Percentiles rank a stretch among this genome's conserved stretches.
Evolutionary conservation across 1,140 invertebrate species (phyloP).

Genomic region (Forficula auricularia): DNA sequence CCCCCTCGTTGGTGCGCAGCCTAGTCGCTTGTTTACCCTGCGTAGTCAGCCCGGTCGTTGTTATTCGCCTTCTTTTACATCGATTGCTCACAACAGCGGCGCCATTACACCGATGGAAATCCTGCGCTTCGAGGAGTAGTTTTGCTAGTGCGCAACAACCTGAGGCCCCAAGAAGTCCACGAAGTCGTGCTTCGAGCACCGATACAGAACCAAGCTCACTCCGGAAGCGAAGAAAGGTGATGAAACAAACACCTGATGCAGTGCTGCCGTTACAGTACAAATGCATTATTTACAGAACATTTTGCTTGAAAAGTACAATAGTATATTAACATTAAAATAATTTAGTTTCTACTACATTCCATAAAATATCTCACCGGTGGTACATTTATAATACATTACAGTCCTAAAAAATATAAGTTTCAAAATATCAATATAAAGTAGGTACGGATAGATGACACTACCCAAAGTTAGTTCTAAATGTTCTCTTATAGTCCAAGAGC

Average conservation of each 20-base stretch:
- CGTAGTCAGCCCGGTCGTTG: slow-evolving; percentile 37
- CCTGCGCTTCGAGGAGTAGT: slow-evolving; percentile 26
- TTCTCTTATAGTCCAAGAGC: too few relatives aligned
- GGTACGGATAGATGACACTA: too few relatives aligned
- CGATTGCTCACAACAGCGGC: slow-evolving; percentile 33
- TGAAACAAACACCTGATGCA: too few relatives aligned
- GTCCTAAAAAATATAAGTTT: too few relatives aligned
- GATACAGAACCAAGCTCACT: slow-evolving; percentile 26
- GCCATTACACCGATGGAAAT: slow-evolving; percentile 27
- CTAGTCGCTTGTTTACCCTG: slow-evolving; percentile 32
- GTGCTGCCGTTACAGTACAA: neutral
- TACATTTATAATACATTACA: too few relatives aligned
- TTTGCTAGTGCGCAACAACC: slow-evolving; percentile 24
- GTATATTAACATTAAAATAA: too few relatives aligned
- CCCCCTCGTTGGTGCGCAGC: slow-evolving; percentile 21
- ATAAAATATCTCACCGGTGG: too few relatives aligned
- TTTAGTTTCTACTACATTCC: too few relatives aligned
- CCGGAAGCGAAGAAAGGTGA: slow-evolving; percentile 24
- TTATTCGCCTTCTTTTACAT: slow-evolving; percentile 39
- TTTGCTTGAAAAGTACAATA: neutral
- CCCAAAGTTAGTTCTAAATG: too few relatives aligned
- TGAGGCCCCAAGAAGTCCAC: slow-evolving; percentile 17
- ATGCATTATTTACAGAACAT: neutral
- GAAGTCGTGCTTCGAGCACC: slow-evolving; percentile 25
- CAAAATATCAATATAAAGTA: too few relatives aligned